A percentile compares a stretch with the other conserved stretches of the same genome.
Evolutionary conservation across 2,797 vertebrate genomes (phyloP).

Genomic region (Diceros bicornis): DNA sequence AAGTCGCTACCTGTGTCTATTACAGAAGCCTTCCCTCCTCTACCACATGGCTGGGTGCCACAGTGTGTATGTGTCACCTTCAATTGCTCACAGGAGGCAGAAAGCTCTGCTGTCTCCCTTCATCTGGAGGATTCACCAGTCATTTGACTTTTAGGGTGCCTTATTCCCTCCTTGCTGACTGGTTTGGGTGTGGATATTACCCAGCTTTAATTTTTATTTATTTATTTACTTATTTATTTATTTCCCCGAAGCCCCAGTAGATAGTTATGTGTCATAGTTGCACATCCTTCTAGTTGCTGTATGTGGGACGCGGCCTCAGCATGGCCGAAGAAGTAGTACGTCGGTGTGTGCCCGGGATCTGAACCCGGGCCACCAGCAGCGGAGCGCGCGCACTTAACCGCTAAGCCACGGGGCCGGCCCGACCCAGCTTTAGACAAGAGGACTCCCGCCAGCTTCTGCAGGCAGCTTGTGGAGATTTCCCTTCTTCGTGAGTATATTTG

Average conservation of each 20-base stretch:
- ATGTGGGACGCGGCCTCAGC: no score
- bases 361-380: no score
- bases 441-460: background rate
- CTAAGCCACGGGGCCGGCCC: no score
- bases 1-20: background rate
- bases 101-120: background rate
- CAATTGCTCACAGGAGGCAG: background rate
- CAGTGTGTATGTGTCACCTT: background rate
- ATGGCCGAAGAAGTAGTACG: no score
- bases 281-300: no score
- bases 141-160: background rate
- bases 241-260: no score
- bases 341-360: no score
- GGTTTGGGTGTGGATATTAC: background rate
- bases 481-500: background rate
- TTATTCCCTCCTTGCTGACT: background rate
- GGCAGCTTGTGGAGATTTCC: background rate
- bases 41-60: rapidly evolving
- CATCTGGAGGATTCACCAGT: background rate
- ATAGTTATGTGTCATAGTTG: no score
- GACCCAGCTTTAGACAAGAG: background rate
- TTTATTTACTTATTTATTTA: no score
- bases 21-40: background rate
- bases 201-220: background rate
- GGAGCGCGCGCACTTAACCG: no score